These are phyloP conservation scores for Drosophila setifemur DNA, from an alignment of 1,140 invertebrate genomes.

Conservation along the genomic window DNA sequence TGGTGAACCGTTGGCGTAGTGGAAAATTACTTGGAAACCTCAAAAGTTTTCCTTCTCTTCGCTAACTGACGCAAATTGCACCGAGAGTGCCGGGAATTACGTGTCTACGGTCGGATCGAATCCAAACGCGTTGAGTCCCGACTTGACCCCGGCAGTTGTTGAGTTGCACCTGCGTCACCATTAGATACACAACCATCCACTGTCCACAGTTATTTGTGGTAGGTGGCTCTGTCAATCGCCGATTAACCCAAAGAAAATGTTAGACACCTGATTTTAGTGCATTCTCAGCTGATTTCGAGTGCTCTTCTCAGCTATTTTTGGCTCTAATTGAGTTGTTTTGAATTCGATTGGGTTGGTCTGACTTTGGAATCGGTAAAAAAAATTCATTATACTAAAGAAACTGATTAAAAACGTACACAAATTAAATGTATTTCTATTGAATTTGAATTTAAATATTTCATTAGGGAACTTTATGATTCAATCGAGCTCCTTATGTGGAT, in stretches of 20 bases:
- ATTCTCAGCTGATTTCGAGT: constrained; percentile 1
- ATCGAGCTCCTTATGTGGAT: too few species aligned
- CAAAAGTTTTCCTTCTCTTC: constrained; percentile 40
- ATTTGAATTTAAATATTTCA: too few species aligned
- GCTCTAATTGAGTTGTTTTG: constrained; percentile 48
- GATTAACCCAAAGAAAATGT: constrained; percentile 16
- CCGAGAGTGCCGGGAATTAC: constrained; percentile 32
- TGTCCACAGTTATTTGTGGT: background rate
- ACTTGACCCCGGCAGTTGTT: constrained; percentile 23
- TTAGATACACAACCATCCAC: constrained; percentile 9
- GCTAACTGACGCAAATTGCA: constrained; percentile 63
- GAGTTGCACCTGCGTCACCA: constrained; percentile 61
- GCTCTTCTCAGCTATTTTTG: background rate
- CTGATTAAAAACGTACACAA: too few species aligned
- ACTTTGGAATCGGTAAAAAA: too few species aligned
- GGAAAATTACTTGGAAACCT: constrained; percentile 57
- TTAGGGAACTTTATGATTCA: too few species aligned
- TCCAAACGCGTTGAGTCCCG: constrained; percentile 14
- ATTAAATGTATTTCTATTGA: too few species aligned
- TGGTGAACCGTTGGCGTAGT: constrained; percentile 23
- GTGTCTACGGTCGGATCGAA: constrained; percentile 10
- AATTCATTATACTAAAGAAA: too few species aligned
- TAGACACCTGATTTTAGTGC: constrained; percentile 2
- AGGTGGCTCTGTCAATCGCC: background rate
- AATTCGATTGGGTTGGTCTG: constrained; percentile 10